Percentiles rank a stretch among this genome's conserved stretches.
Evolutionary conservation across 2,797 vertebrate species (phyloP).

Genomic region (Pipistrellus kuhlii): DNA sequence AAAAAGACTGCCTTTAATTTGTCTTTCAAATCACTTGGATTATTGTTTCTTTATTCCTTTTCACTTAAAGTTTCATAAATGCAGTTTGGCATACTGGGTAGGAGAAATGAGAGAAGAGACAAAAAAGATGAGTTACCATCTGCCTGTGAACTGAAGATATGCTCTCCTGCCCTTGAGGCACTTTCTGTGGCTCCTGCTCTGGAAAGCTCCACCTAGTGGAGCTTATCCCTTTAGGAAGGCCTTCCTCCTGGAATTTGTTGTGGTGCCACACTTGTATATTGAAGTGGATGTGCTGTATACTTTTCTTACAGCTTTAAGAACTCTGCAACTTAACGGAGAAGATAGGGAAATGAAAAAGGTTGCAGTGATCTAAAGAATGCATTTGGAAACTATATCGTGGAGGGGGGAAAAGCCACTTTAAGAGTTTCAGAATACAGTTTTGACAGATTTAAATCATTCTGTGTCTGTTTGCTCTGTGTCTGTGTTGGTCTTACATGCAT

Average conservation of each 20-base stretch:
- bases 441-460: neutral
- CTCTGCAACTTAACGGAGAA: neutral
- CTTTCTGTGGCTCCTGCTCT: neutral
- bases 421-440: neutral
- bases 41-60: constrained; percentile 23
- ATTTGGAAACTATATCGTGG: neutral
- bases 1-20: constrained; percentile 23
- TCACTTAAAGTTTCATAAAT: constrained; percentile 19
- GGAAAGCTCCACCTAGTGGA: neutral
- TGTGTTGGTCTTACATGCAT: constrained; percentile 18
- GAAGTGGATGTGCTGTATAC: neutral
- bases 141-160: neutral
- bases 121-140: neutral
- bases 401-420: neutral
- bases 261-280: neutral
- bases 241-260: neutral
- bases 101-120: constrained; percentile 14
- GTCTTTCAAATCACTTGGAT: constrained; percentile 7
- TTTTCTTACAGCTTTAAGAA: constrained; percentile 25
- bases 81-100: neutral
- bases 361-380: neutral
- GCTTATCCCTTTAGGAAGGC: neutral
- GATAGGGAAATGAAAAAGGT: neutral
- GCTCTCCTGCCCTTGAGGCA: neutral
- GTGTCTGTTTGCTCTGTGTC: neutral